Evolutionary conservation across 2,113 vertebrate species (phyloP).

Genomic region (Condylura cristata): DNA sequence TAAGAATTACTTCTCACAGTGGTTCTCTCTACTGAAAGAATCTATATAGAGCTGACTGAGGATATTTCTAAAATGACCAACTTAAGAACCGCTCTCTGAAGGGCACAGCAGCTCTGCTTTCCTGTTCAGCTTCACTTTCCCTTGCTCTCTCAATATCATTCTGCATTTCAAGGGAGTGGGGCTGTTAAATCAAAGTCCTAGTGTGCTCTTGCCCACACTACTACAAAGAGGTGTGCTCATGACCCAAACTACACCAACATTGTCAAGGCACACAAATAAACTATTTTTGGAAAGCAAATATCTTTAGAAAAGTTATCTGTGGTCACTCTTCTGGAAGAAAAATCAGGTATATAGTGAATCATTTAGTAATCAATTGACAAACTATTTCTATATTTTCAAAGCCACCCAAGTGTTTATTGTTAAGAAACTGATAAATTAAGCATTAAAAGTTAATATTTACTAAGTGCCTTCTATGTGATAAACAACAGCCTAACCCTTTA

Average conservation of each 20-base stretch:
- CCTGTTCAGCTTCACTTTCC: neutral
- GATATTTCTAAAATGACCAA: neutral
- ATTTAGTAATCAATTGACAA: neutral
- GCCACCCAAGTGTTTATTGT: neutral
- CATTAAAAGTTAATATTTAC: neutral
- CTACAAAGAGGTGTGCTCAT: neutral
- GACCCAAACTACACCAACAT: neutral
- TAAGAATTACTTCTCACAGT: neutral
- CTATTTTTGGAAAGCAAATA: neutral
- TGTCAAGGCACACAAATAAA: neutral
- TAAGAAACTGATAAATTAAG: neutral
- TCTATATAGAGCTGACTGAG: neutral
- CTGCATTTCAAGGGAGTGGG: neutral
- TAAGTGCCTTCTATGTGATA: neutral
- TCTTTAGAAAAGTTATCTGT: neutral
- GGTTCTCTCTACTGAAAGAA: neutral
- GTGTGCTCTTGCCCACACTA: neutral
- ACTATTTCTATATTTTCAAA: neutral
- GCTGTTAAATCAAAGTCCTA: neutral
- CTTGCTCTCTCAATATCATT: neutral
- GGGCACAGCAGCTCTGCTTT: neutral
- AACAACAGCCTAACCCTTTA: neutral
- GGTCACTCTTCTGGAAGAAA: slow-evolving; percentile 7
- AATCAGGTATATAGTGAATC: neutral
- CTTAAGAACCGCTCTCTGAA: neutral